Evolutionary conservation across 2,797 vertebrate genomes (phyloP).

Genomic region (Carcharodon carcharias): DNA sequence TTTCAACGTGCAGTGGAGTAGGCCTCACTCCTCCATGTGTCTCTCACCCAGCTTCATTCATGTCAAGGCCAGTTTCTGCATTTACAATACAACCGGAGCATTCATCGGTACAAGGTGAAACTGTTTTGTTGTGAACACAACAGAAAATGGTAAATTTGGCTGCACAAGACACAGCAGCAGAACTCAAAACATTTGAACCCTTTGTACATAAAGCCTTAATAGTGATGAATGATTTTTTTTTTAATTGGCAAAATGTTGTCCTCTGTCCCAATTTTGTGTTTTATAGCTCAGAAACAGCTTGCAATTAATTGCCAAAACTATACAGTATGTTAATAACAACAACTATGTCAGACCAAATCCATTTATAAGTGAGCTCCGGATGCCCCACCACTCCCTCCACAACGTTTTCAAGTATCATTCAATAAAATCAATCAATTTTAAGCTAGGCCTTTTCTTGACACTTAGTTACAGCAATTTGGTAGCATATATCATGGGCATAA

Average conservation of each 20-base stretch:
- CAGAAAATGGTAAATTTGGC: not conserved
- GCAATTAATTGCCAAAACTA: not conserved
- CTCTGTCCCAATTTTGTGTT: not conserved
- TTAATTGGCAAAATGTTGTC: not conserved
- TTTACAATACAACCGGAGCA: not conserved
- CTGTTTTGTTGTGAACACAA: too few relatives aligned
- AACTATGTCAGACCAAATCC: not conserved
- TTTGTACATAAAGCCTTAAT: not conserved
- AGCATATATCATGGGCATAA: not conserved
- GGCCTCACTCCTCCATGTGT: not conserved
- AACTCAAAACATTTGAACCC: not conserved
- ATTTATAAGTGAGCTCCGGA: not conserved
- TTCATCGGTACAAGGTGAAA: not conserved
- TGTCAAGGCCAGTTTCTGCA: not conserved
- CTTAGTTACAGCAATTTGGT: not conserved
- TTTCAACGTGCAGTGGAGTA: not conserved
- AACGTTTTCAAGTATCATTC: not conserved
- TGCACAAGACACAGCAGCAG: not conserved
- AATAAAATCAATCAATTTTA: not conserved
- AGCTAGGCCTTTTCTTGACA: not conserved
- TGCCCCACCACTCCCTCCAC: too few relatives aligned
- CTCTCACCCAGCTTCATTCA: not conserved
- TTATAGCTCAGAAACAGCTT: conserved; percentile 16
- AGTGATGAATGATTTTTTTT: not conserved
- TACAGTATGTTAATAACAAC: not conserved